A percentile compares a stretch with the other conserved stretches of the same genome.
Conservation (phyloP, 2,113 vertebrate species). For the Antechinus stuartii region DNA sequence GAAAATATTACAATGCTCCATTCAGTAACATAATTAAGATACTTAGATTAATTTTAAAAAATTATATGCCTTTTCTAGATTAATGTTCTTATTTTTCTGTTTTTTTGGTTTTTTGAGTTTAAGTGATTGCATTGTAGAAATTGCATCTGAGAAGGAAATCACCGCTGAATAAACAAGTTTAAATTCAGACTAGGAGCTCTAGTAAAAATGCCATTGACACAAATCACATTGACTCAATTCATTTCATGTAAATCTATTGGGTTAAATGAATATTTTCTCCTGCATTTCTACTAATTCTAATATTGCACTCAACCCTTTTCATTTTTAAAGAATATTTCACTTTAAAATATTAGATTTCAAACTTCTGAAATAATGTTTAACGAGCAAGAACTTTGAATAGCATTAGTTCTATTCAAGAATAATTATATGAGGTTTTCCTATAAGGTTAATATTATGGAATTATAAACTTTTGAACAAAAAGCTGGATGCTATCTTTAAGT, state of each 20-base stretch:
- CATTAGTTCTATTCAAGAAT: not conserved
- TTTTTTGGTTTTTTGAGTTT: not conserved
- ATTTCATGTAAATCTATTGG: not conserved
- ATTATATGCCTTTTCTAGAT: not conserved
- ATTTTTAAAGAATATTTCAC: not conserved
- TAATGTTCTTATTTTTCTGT: not conserved
- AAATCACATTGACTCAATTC: not conserved
- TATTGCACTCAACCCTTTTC: not conserved
- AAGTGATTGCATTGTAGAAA: not conserved
- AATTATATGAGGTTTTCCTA: not conserved
- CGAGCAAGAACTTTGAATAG: not conserved
- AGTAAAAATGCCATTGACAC: not conserved
- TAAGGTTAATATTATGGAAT: not conserved
- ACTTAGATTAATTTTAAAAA: not conserved
- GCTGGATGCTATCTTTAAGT: not conserved
- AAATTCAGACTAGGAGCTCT: not conserved
- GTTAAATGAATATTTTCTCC: not conserved
- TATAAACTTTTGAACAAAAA: not conserved
- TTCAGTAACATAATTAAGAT: not conserved
- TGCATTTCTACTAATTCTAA: not conserved
- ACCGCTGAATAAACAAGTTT: not conserved
- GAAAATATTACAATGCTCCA: not conserved
- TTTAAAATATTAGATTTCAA: not conserved
- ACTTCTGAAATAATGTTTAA: not conserved
- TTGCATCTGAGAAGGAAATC: not conserved